Evolutionary conservation across 2,888 invertebrate species (phyloP), one percentile per base, ranked within the genome.

Genomic region (Zaprionus lineosus): DNA sequence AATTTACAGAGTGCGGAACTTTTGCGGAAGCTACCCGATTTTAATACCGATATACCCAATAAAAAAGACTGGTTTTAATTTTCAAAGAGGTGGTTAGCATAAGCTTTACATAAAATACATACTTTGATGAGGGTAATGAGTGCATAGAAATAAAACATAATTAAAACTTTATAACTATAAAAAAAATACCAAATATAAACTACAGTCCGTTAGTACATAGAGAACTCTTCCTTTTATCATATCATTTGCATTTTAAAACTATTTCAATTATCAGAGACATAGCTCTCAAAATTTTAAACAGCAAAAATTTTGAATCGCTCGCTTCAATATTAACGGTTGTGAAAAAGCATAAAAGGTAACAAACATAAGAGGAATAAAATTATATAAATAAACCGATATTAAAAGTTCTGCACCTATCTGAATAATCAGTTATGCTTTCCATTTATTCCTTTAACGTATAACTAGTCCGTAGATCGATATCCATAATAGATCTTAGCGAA

Each of bases 301-400:
- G 26, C 31, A 39, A 40, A 53, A 26, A 39, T 70, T 68, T 58
- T 68, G 68, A 72, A 75, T 87, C 88, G 89, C 89, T 89, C 89
- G 89, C 89, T 89, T 89, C 86, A 89, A 87, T 81, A 72, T 76
- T 66, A 83, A 87, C 56, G 89, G 89, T 89, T 89, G 89, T 89
- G 89, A 89, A 86, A 31, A 21, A 44, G 28, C 24, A 44, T 14
- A 11, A 9, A 36, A 37, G 46, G 12, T 18, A n/a, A 41, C 34
- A 29, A 37, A 34, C 19, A 18, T 7, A 37, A 16, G 21, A 47
- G 12, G 3, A 33, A 11, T 29, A 15, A 31, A 37, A 8, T 16
- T 7, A 3, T 28, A 28, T 28, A 26, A 19, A 34, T 31, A 39
- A 0, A 12, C 19, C n/a, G n/a, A n/a, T n/a, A n/a, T n/a, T n/a